Evolutionary conservation across 1,140 invertebrate genomes (phyloP), one percentile per base, ranked within the genome.

Genomic region (Eciton burchellii): DNA sequence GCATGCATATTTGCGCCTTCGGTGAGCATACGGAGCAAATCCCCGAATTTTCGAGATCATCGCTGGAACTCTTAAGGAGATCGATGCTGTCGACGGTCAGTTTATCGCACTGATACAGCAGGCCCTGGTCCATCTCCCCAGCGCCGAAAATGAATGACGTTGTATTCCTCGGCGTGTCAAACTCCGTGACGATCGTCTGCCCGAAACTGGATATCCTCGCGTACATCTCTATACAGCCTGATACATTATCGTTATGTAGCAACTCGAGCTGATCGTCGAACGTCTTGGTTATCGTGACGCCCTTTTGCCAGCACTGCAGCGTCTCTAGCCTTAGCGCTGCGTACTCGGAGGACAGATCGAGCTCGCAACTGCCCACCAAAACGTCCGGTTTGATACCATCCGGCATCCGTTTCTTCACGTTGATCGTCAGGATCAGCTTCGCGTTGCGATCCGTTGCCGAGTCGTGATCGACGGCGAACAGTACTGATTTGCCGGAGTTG

Each of bases 301-400:
- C 59, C 3, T 57, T 45, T 5, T 84, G 49, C 88, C 88, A 91
- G 57, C 86, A 91, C 16, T 93, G 86, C 0, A 91, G 71, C 66
- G 90, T 87, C 24, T 92, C 90, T 62, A 92, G 90, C 29, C 92
- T 85, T 2, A 94, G 65, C 0, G 82, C 91, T 0, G 74, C 83
- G 57, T 94, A 94, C 21, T 93, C 90, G 11, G 82, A 70, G 0
- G 86, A 89, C 62, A 94, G 65, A 35, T 94, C 91, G n/a, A 94
- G 41, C 16, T 84, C 81, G 0, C 89, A 91, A 1, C 43, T 73
- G 0, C 92, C 93, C 0, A 93, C 79, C 6, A 91, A 1, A 0
- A 94, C 77, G 12, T 92, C 89, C 2, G 91, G 88, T 6, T 86
- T 89, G 26, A 92, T 73, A 0, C 74, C 68, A 0, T 89, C 77